Evolutionary conservation across 2,888 invertebrate species (phyloP).

Genomic region (Dynastes grantii): DNA sequence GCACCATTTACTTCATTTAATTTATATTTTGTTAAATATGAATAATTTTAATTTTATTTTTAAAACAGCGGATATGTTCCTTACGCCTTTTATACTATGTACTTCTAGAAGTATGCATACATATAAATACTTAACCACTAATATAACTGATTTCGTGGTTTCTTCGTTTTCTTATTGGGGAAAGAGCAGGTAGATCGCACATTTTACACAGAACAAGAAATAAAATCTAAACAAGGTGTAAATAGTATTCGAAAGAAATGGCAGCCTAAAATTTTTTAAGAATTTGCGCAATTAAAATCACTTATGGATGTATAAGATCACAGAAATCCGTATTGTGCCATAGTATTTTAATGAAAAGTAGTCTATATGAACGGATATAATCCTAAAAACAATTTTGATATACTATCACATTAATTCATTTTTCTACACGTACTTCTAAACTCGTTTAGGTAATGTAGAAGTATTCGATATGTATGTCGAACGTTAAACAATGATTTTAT

Average conservation of each 20-base stretch:
- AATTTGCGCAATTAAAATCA: background rate
- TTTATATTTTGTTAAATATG: constrained; percentile 1
- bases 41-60: constrained; percentile 9
- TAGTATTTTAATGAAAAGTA: background rate
- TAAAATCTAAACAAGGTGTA: constrained; percentile 4
- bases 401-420: background rate
- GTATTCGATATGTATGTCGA: constrained; percentile 20
- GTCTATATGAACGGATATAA: background rate
- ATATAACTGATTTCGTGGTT: background rate
- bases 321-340: background rate
- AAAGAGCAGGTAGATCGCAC: constrained; percentile 12
- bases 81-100: constrained; percentile 25
- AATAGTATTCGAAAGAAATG: background rate
- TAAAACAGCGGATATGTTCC: constrained; percentile 38
- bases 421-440: background rate
- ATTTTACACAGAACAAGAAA: constrained; percentile 24
- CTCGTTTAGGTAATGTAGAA: background rate
- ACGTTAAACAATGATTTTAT: background rate
- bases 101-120: constrained; percentile 7
- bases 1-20: background rate
- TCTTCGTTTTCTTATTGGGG: background rate
- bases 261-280: constrained; percentile 21
- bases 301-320: background rate
- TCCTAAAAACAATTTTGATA: background rate
- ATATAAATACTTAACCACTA: constrained; percentile 19